phyloP scores from a whole-genome alignment of 1,140 invertebrate species.

The Reticulitermes speratus region DNA sequence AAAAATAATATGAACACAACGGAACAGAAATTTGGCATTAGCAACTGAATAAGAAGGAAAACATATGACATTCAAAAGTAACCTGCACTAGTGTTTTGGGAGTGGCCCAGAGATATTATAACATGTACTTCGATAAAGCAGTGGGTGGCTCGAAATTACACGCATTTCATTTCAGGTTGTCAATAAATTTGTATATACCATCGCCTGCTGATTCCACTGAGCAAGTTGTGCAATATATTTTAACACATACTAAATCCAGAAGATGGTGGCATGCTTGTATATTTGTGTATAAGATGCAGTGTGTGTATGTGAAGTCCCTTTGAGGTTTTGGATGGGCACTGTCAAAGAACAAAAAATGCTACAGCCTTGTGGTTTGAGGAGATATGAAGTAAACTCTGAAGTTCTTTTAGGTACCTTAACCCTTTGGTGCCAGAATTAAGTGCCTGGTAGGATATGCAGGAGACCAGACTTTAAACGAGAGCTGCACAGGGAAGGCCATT shows the following conservation, averaged over 20 bases:
- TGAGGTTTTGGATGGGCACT: too few relatives aligned
- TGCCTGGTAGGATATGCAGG: too few relatives aligned
- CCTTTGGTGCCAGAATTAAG: too few relatives aligned
- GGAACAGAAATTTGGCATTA: neutral
- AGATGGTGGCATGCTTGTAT: neutral
- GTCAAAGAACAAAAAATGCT: too few relatives aligned
- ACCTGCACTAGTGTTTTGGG: neutral
- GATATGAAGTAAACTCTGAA: too few relatives aligned
- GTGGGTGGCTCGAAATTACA: neutral
- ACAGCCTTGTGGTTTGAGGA: too few relatives aligned
- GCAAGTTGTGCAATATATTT: neutral
- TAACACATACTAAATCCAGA: neutral
- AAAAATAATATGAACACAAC: slow-evolving; percentile 44
- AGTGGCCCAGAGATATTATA: neutral
- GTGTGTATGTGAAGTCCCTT: too few relatives aligned
- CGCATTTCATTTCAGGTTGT: neutral
- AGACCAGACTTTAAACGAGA: too few relatives aligned
- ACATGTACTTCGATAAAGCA: neutral
- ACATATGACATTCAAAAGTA: neutral
- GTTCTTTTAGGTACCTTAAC: too few relatives aligned
- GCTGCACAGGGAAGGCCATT: too few relatives aligned
- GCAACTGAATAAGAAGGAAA: neutral
- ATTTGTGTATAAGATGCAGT: neutral
- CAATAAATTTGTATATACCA: neutral
- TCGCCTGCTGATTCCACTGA: neutral